Evolutionary conservation across 2,113 vertebrate genomes (phyloP), one percentile per base, ranked within the genome.

Genomic region (Aegithalos caudatus): DNA sequence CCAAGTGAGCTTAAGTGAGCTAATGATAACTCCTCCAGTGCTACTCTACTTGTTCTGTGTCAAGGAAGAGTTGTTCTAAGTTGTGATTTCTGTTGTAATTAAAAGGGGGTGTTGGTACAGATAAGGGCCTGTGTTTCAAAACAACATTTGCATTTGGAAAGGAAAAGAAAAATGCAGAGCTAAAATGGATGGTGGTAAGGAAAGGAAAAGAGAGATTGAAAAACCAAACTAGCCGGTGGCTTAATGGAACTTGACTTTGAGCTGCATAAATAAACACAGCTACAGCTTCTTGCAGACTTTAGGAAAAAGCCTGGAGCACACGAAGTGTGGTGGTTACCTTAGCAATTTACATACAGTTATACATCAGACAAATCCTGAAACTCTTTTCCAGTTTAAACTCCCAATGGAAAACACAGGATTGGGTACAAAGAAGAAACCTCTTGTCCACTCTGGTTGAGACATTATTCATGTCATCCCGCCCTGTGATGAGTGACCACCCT

Each of bases 161-260:
- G 47, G 16, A 76, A 85, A 78, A 67, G 23, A 66, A 81, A 85
- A 83, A 90, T 7, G 37, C 28, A 62, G 38, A 93, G 45, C 27
- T 83, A 27, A 83, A 90, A 73, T 9, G 21, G 23, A 20, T 14
- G 7, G 27, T 44, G 24, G 18, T 37, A 86, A 81, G 38, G 74
- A 91, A 90, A 90, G 33, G 18, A 56, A 94, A 89, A 81, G 44
- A 44, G 23, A 45, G 12, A 47, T 1, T 81, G 58, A 83, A 82
- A 88, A 82, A 14, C 4, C 5, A 66, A 48, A 89, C 12, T 18
- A 86, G 38, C 33, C 56, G 66, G 27, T 6, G 25, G 54, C 23
- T 92, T 70, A 88, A 83, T 28, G 27, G 74, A 94, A 93, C 42
- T 82, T 88, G 85, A 65, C 62, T 92, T 81, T 54, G 51, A 94